Evolutionary conservation across 2,113 vertebrate genomes (phyloP), one percentile per base, ranked within the genome.

Genomic region (Notiomystis cincta): DNA sequence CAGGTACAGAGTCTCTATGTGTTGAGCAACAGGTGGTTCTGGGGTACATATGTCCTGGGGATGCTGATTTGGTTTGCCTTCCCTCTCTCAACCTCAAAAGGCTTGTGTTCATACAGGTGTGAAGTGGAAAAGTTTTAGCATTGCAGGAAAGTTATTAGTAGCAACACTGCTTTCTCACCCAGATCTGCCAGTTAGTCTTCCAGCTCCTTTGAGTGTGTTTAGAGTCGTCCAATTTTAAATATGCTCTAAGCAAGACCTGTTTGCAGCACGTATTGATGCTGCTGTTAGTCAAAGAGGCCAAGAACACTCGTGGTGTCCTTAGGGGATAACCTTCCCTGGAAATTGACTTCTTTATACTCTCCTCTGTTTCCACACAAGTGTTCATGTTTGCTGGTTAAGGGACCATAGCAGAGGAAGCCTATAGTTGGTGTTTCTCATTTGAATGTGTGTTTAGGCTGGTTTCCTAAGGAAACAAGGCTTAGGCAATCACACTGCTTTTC

Each of bases 381-480:
- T 53, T 90, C 44, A 58, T 57, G 42, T 67, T 89, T 78, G 53
- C 73, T 89, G 87, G 91, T 95, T 48, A 85, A 92, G 57, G 31
- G 37, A 82, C 79, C 75, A 79, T 77, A 64, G 31, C 31, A 45
- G 58, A 78, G 50, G 82, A 94, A 95, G 62, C 58, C 50, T 70
- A 17, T 12, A 33, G 78, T 70, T 82, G 66, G 58, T 88, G 35
- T 70, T 96, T 87, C 89, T 96, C 15, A 0, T 87, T 69, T 84
- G 62, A 70, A 27, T 82, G 70, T 94, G 79, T 86, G 51, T 90
- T 97, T 92, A 70, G 92, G 88, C 90, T 4, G 7, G 35, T 83
- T 95, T 95, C 95, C 96, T 92, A 90, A 95, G 88, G 90, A 93
- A 97, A 96, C 82, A 97, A 58, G 33, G 9, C 47, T 92, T 50